Percentiles rank a stretch among this genome's conserved stretches.
These are phyloP conservation scores for Tragelaphus oryx DNA, from an alignment of 2,797 vertebrate genomes.

Conservation along the genomic window DNA sequence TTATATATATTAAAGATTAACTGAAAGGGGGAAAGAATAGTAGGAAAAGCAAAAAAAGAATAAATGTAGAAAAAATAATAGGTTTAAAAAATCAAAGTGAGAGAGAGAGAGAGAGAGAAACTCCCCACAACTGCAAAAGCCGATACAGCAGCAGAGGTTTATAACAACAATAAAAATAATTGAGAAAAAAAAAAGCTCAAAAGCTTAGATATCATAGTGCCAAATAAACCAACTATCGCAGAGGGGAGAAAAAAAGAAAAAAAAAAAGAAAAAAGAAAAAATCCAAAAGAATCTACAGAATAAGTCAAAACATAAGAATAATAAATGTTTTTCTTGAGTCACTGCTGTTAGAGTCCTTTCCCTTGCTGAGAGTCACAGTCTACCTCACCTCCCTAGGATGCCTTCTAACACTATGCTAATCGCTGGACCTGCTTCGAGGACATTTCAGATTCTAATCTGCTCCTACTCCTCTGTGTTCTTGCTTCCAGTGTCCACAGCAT, in stretches of 20 bases:
- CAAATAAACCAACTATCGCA: not conserved
- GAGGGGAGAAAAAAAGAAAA: not conserved
- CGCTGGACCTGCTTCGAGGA: not conserved
- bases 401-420: not conserved
- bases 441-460: not conserved
- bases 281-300: not conserved
- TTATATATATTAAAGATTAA: not conserved
- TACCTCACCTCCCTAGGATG: not conserved
- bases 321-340: not conserved
- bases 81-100: not conserved
- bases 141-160: not conserved
- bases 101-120: no score
- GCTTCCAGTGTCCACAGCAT: not conserved
- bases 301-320: not conserved
- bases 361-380: not conserved
- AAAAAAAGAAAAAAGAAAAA: not conserved
- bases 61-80: not conserved
- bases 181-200: not conserved
- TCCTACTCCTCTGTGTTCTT: not conserved
- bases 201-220: not conserved
- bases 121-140: not conserved
- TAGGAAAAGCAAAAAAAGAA: not conserved
- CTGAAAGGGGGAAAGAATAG: not conserved
- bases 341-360: not conserved
- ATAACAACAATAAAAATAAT: not conserved